phyloP scores from a whole-genome alignment of 2,888 invertebrate genomes.

The Tuta absoluta region DNA sequence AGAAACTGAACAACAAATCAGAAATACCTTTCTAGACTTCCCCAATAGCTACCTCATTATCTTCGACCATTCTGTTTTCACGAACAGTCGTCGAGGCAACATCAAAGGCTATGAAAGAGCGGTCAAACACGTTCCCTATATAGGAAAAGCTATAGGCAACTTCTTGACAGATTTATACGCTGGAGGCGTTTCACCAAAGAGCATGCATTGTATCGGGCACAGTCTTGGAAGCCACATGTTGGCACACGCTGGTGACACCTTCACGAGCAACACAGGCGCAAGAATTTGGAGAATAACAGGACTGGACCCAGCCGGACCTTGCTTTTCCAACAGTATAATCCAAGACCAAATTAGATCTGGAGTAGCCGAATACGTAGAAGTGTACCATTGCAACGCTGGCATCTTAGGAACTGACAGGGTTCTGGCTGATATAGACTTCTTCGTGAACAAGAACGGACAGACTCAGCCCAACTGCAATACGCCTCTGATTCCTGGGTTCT shows the following conservation, averaged over 20 bases:
- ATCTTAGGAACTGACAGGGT: conserved; percentile 73
- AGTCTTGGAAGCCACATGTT: conserved; percentile 71
- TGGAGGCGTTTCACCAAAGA: conserved; percentile 59
- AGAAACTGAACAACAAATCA: conserved; percentile 59
- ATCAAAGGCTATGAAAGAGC: conserved; percentile 66
- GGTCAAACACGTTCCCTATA: conserved; percentile 60
- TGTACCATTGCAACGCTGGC: conserved; percentile 82
- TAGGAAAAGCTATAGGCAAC: conserved; percentile 62
- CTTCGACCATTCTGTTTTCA: conserved; percentile 70
- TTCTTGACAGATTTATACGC: conserved; percentile 53
- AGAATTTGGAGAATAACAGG: conserved; percentile 65
- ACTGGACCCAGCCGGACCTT: conserved; percentile 73
- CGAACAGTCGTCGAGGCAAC: conserved; percentile 58
- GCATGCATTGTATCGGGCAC: conserved; percentile 69
- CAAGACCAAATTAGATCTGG: conserved; percentile 75
- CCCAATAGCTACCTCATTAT: conserved; percentile 70
- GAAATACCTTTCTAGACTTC: conserved; percentile 58
- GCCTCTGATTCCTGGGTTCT: conserved; percentile 60
- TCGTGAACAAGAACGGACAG: conserved; percentile 80
- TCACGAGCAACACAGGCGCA: conserved; percentile 50
- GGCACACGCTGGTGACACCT: conserved; percentile 60
- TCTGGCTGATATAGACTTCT: conserved; percentile 81
- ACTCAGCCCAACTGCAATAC: conserved; percentile 79
- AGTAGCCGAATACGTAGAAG: conserved; percentile 82
- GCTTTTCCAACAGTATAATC: conserved; percentile 62